These are phyloP conservation scores for Pseudomyrmex dendroicus DNA, from an alignment of 1,140 invertebrate genomes.

Conservation along the genomic window DNA sequence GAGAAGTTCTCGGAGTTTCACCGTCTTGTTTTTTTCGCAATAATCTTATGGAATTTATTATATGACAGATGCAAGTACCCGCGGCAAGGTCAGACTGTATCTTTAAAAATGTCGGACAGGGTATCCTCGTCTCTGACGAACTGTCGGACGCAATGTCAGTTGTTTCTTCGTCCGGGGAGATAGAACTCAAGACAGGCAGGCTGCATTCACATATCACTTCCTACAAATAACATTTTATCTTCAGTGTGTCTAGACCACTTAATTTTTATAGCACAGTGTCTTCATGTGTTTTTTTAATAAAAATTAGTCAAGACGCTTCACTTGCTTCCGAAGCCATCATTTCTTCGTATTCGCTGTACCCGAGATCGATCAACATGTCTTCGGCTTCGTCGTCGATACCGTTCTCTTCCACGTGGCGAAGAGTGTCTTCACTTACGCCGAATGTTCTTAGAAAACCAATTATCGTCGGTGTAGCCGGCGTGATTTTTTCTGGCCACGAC, in stretches of 20 bases:
- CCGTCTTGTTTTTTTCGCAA: neutral
- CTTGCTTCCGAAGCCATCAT: slow-evolving; percentile 19
- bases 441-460: slow-evolving; percentile 60
- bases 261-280: neutral
- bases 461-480: slow-evolving; percentile 29
- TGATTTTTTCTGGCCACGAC: slow-evolving; percentile 58
- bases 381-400: slow-evolving; percentile 64
- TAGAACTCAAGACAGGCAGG: slow-evolving; percentile 32
- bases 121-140: neutral
- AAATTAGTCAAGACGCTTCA: slow-evolving; percentile 9
- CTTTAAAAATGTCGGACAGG: neutral
- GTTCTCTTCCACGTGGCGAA: slow-evolving; percentile 56
- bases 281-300: neutral
- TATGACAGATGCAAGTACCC: slow-evolving; percentile 38
- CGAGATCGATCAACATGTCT: slow-evolving; percentile 66
- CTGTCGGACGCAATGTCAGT: neutral
- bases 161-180: neutral
- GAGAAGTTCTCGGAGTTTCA: slow-evolving; percentile 30
- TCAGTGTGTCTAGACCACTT: neutral
- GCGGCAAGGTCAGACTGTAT: neutral
- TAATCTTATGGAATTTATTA: neutral
- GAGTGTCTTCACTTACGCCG: slow-evolving; percentile 53
- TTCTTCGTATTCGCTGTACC: slow-evolving; percentile 50
- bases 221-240: slow-evolving; percentile 34
- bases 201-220: slow-evolving; percentile 51